phyloP scores from a whole-genome alignment of 1,140 invertebrate genomes.

The Drosophila carrolli region DNA sequence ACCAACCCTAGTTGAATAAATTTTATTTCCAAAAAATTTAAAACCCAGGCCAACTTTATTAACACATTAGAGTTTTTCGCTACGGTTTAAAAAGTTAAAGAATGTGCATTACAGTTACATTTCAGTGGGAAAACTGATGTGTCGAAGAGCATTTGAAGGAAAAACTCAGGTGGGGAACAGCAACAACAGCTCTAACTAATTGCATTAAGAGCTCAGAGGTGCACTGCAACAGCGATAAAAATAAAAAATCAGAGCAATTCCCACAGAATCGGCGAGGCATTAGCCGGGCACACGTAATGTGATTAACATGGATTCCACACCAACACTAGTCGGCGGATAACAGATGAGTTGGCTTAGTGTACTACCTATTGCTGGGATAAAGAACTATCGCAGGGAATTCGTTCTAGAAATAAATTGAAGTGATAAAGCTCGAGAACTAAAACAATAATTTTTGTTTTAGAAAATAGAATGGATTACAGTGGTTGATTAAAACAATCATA shows the following conservation, averaged over 20 bases:
- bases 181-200: slow-evolving; percentile 44
- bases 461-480: too few relatives aligned
- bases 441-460: too few relatives aligned
- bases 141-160: slow-evolving; percentile 45
- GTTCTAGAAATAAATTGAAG: neutral
- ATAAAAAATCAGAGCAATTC: slow-evolving; percentile 75
- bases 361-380: neutral
- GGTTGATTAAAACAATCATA: too few relatives aligned
- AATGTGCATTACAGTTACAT: slow-evolving; percentile 62
- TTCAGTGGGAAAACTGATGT: slow-evolving; percentile 47
- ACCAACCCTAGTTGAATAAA: slow-evolving; percentile 16
- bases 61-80: slow-evolving; percentile 50
- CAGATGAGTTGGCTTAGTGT: neutral
- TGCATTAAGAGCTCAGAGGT: slow-evolving; percentile 68
- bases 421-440: neutral
- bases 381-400: slow-evolving; percentile 19
- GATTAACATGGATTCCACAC: slow-evolving; percentile 53
- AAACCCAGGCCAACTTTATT: slow-evolving; percentile 41
- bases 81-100: slow-evolving; percentile 7
- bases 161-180: slow-evolving; percentile 10
- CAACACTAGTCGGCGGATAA: slow-evolving; percentile 10
- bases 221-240: slow-evolving; percentile 43
- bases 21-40: slow-evolving; percentile 35
- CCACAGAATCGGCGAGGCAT: slow-evolving; percentile 69
- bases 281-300: slow-evolving; percentile 55